These are phyloP conservation scores for Plagodis pulveraria DNA, from an alignment of 2,888 invertebrate species.

Conservation along the genomic window DNA sequence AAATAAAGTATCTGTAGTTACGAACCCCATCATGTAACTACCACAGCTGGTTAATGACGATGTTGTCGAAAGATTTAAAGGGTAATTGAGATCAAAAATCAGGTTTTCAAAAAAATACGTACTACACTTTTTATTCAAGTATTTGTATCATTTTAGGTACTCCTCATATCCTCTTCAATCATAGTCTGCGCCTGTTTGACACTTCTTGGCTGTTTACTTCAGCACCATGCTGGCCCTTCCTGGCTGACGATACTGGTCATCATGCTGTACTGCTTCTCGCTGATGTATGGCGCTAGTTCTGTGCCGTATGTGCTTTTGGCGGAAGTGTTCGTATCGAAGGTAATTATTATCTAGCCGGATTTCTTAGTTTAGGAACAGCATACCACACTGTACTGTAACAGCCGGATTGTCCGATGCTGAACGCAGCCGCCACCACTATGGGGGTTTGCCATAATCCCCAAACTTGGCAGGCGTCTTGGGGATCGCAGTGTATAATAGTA, in stretches of 20 bases:
- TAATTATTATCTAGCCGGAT: constrained; percentile 27
- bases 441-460: no score
- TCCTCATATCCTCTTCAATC: constrained; percentile 63
- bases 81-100: no score
- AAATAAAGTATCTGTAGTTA: no score
- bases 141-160: constrained; percentile 49
- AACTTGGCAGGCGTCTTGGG: no score
- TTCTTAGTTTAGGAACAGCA: background rate
- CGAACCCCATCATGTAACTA: no score
- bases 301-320: constrained; percentile 65
- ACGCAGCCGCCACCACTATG: no score
- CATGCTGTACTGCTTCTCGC: constrained; percentile 63
- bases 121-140: background rate
- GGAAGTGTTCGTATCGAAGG: constrained; percentile 66
- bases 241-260: constrained; percentile 41
- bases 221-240: constrained; percentile 40
- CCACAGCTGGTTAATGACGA: no score
- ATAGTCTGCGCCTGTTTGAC: constrained; percentile 52
- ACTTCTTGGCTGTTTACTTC: background rate
- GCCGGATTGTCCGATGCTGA: no score
- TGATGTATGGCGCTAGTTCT: constrained; percentile 70
- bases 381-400: background rate
- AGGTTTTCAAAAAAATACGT: no score
- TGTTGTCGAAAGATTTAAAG: no score
- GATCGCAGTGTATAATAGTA: no score